Conservation (phyloP, 1,140 invertebrate genomes). For the roundworm (Caenorhabditis elegans) region WBcel235 BX284606.5:10665501-10666000, state of each 20-base stretch:
- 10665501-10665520: neutral
- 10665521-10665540: neutral
- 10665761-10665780: neutral
- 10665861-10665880: conserved; percentile 32
- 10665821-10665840: neutral
- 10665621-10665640: neutral
- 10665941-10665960: neutral
- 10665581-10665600: neutral
- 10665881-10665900: conserved; percentile 2
- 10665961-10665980: neutral
- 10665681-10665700: neutral
- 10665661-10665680: neutral
- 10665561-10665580: conserved; percentile 14
- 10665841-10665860: neutral
- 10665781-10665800: neutral
- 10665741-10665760: neutral
- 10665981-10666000: neutral
- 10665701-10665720: conserved; percentile 19
- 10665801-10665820: neutral
- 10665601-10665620: neutral
- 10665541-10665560: neutral
- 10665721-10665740: neutral
- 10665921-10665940: neutral
- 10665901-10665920: neutral
- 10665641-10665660: neutral